phyloP scores from a whole-genome alignment of 37 sponge, comb jelly and placozoan genomes.

The Chondrosia reniformis region DNA sequence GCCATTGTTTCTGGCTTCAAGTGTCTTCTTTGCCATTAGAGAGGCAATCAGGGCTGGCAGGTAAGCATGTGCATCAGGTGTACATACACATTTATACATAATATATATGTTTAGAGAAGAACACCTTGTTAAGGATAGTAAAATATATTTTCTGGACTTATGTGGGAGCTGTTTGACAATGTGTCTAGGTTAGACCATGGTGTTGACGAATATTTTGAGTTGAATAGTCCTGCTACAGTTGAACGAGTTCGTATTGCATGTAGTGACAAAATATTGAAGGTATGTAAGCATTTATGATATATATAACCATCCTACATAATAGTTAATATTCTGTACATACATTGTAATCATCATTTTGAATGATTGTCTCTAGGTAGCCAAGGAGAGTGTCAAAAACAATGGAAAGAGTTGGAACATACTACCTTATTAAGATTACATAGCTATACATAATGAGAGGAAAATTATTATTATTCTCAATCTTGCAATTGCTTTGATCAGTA shows the following conservation, averaged over 20 bases:
- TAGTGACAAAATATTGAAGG: conserved; percentile 56
- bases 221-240: conserved; percentile 79
- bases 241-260: conserved; percentile 84
- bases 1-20: conserved; percentile 81
- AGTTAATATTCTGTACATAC: neutral
- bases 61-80: neutral
- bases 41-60: conserved; percentile 64
- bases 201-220: conserved; percentile 14
- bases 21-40: conserved; percentile 81
- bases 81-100: no score
- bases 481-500: no score
- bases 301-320: neutral
- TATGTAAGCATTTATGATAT: neutral
- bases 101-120: no score
- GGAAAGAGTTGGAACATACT: neutral
- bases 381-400: neutral
- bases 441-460: neutral
- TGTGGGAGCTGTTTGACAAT: no score
- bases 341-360: neutral
- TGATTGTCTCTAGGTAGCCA: neutral
- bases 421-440: neutral
- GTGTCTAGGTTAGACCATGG: conserved; percentile 43
- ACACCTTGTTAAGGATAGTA: no score
- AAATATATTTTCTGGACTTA: no score
- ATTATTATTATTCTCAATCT: no score